These are phyloP conservation scores for Micromesistius poutassou DNA, from an alignment of 2,797 vertebrate genomes.

Conservation along the genomic window DNA sequence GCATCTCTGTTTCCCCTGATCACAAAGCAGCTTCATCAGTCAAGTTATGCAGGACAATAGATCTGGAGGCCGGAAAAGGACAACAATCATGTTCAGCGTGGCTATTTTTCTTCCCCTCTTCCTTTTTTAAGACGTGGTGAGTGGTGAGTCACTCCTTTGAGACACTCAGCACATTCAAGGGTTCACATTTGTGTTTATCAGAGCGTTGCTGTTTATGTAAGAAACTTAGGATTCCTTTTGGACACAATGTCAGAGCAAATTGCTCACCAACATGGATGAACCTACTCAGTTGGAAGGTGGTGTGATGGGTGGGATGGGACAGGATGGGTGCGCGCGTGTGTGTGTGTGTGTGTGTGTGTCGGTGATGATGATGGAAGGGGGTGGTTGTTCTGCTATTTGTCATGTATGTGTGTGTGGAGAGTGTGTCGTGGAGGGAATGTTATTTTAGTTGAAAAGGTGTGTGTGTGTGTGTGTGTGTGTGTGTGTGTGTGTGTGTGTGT, in stretches of 20 bases:
- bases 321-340: neutral
- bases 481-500: no score
- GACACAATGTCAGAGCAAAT: neutral
- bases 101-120: neutral
- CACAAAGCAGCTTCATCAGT: neutral
- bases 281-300: neutral
- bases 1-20: constrained; percentile 1
- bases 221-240: neutral
- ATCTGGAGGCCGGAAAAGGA: neutral
- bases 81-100: neutral
- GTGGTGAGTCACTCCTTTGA: neutral
- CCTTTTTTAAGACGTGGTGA: neutral
- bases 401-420: neutral
- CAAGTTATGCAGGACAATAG: neutral
- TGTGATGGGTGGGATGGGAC: neutral
- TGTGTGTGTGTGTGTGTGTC: constrained; percentile 13
- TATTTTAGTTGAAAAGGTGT: neutral
- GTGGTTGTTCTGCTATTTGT: neutral
- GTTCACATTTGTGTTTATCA: neutral
- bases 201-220: constrained; percentile 20
- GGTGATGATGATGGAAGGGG: neutral
- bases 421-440: neutral
- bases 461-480: neutral
- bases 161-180: neutral
- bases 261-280: neutral